Evolutionary conservation across 2,113 vertebrate genomes (phyloP), one percentile per base, ranked within the genome.

Genomic region (Pachypanchax playfairii): DNA sequence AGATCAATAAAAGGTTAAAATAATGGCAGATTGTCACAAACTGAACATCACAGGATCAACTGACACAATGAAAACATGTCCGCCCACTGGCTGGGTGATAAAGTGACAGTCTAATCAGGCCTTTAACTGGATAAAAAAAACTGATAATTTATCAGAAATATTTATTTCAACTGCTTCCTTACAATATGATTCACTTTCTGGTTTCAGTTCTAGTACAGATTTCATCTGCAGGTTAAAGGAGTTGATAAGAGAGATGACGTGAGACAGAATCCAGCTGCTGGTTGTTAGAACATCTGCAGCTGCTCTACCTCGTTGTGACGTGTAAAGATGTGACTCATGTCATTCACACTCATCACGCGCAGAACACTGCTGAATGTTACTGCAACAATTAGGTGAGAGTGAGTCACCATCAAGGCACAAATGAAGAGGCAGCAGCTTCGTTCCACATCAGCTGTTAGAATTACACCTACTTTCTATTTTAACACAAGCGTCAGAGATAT

Each of bases 181-280:
- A 3, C 10, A n/a, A 18, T 17, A 50, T n/a, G n/a, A n/a, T 31
- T 51, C 20, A 31, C 28, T 6, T 14, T 31, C 26, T 17, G 9
- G 4, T 15, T 26, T 24, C 14, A 18, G 13, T 42, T 24, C 21
- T 33, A 10, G 31, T 33, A 33, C 4, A 33, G 6, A 10, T 46
- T 13, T 13, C 4, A 13, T 24, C 21, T 5, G 10, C 21, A 24
- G 21, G 24, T 24, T 6, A 46, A 24, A 38, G 33, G 24, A 4
- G 3, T 15, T 36, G 3, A 8, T n/a, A n/a, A n/a, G n/a, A n/a
- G n/a, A n/a, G n/a, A n/a, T n/a, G n/a, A n/a, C n/a, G n/a, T n/a
- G 21, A 15, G 14, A 8, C 51, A 55, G 39, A 17, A 29, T 57
- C 54, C 36, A 56, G 53, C 53, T 28, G 25, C 38, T 25, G 35